These are phyloP conservation scores for Eilema caniola DNA, from an alignment of 2,888 invertebrate species.

Conservation along the genomic window DNA sequence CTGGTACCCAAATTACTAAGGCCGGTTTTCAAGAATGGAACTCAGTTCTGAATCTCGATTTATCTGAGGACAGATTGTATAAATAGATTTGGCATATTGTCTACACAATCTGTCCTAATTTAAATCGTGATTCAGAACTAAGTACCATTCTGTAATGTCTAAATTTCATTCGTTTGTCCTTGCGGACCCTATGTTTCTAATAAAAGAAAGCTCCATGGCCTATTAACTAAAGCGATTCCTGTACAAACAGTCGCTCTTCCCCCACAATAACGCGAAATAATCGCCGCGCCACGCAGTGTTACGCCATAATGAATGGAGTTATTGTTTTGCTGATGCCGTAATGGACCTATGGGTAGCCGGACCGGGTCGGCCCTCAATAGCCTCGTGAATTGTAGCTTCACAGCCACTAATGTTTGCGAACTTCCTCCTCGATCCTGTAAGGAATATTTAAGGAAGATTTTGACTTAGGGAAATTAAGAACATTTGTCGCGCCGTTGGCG, in stretches of 20 bases:
- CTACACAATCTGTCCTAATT: too few relatives aligned
- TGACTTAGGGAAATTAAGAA: constrained; percentile 28
- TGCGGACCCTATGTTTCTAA: neutral
- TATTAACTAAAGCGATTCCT: constrained; percentile 19
- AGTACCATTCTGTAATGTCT: too few relatives aligned
- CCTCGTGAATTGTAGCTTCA: constrained; percentile 47
- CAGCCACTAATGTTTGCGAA: constrained; percentile 40
- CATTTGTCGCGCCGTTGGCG: neutral
- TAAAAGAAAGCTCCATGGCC: constrained; percentile 6
- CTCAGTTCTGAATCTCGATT: too few relatives aligned
- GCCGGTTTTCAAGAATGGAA: too few relatives aligned
- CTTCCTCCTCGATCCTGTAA: constrained; percentile 38
- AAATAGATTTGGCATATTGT: too few relatives aligned
- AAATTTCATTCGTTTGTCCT: too few relatives aligned
- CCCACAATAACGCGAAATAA: constrained; percentile 42
- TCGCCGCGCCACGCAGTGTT: constrained; percentile 39
- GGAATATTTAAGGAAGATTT: constrained; percentile 46
- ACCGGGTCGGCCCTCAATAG: constrained; percentile 47
- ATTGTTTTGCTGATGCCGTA: constrained; percentile 52
- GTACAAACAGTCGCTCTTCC: constrained; percentile 19
- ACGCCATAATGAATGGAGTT: constrained; percentile 58
- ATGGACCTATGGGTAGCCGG: constrained; percentile 44
- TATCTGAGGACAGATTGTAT: too few relatives aligned
- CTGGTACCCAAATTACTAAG: too few relatives aligned
- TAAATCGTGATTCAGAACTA: too few relatives aligned